Evolutionary conservation across 1,140 invertebrate genomes (phyloP), one percentile per base, ranked within the genome.

Genomic region (Tetramorium simillimum): DNA sequence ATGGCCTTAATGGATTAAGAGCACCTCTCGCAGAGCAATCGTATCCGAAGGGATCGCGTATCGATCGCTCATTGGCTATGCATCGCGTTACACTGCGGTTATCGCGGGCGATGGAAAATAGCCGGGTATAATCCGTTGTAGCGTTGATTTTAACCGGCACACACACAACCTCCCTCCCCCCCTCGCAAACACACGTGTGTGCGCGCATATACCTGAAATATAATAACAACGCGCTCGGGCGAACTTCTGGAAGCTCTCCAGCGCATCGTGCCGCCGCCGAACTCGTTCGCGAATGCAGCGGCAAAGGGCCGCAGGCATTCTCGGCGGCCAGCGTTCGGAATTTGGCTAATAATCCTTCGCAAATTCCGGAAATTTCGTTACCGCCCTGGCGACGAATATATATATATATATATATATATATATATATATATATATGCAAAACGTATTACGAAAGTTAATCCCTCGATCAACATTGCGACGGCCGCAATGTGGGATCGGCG

Each of bases 311-410:
- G 12, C 53, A 69, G 14, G 49, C 65, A 69, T 69, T 49, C 65
- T 67, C 40, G 2, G 28, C 33, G 72, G 70, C 43, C 33, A 53
- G 56, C 51, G 72, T 49, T 72, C 14, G 73, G 43, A 88, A 88
- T 89, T 88, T 69, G 40, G 49, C 60, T 85, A 67, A 89, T 73
- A 86, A 87, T 82, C 60, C 10, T 5, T 2, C 18, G 10, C 7
- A 43, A 88, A 88, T 89, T 67, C 82, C 67, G 16, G 28, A 70
- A 46, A 86, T 88, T 88, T 69, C 3, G 16, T 60, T 75, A 51
- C 46, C 9, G 14, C 10, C 12, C 21, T 37, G 9, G 2, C 28
- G 24, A 14, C n/a, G 37, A 21, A n/a, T 14, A 37, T 37, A 73
- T 21, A 73, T 73, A 53, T 53, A 53, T 69, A 72, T 73, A 73